Base-by-base conservation (phyloP, 2,797 vertebrate genomes). In the Sciaenops ocellatus region DNA sequence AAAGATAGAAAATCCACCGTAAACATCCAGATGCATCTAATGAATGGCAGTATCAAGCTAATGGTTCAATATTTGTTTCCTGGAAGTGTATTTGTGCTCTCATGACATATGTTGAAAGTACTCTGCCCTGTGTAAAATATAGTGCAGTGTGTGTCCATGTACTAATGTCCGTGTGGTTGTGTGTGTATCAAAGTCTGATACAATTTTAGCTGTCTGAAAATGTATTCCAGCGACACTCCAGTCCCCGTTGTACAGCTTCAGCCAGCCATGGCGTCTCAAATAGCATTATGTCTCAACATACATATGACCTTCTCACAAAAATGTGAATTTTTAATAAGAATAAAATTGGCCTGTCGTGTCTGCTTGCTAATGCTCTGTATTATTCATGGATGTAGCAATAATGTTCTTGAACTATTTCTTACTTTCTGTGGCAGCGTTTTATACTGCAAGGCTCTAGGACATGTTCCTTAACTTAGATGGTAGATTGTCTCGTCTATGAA, bases 331-430 rank as follows among this genome's bases (percentile, higher is more conserved):
- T 88, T 87, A 91, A 89, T 86, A 60, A 70, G 72, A 88, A 79
- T 79, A 72, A 88, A 86, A 91, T 84, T 85, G 82, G 42, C 60
- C 86, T 82, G 84, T 84, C 83, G 0, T 70, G 48, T 75, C 69
- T 57, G 65, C 78, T 82, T 72, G 46, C 84, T 85, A 86, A 89
- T 85, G 68, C 69, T 56, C 51, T 91, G 75, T 82, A 82, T 89
- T 81, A 91, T 92, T 89, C 85, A 91, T 89, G 70, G 76, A 68
- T 82, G 63, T 69, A 87, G 83, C 61, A 79, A 85, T 78, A 85
- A 79, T 81, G 71, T 90, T 80, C 76, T 68, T 50, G 41, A 71
- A 74, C 60, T 70, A 62, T 66, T 70, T 69, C 63, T 68, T 72
- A 67, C 75, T 54, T 61, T 78, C 75, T 62, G 30, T 57, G 66